Evolutionary conservation across 2,888 invertebrate genomes (phyloP).

Genomic region (Zhuqinia jingwanae): DNA sequence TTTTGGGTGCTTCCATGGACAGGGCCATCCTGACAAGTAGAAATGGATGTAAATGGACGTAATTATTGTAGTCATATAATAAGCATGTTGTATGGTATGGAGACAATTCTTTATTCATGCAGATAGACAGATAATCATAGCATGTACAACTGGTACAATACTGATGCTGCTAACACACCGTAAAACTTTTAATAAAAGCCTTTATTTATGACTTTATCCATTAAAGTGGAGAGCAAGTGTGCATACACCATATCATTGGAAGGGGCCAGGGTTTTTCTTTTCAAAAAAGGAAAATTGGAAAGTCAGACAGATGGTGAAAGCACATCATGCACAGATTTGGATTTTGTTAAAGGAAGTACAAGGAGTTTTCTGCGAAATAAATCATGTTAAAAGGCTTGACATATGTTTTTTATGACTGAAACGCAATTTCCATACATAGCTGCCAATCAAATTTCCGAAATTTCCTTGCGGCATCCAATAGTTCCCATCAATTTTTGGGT

Average conservation of each 20-base stretch:
- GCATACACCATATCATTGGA: not conserved
- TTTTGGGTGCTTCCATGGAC: too few species aligned
- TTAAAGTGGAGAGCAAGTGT: not conserved
- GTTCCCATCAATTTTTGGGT: too few species aligned
- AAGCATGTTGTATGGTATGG: not conserved
- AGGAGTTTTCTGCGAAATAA: not conserved
- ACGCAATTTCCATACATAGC: too few species aligned
- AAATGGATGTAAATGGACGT: not conserved
- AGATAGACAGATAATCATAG: too few species aligned
- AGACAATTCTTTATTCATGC: not conserved
- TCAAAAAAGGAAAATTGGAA: too few species aligned
- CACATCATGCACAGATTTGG: not conserved
- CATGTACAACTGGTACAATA: not conserved
- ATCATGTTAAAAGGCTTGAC: not conserved
- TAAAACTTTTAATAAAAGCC: constrained; percentile 1
- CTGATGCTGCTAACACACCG: not conserved
- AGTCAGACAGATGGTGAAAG: not conserved
- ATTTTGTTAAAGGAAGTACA: not conserved
- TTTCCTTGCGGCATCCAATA: not conserved
- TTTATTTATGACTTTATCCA: not conserved
- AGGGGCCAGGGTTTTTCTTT: constrained; percentile 46
- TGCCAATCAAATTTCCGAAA: not conserved
- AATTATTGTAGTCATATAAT: not conserved
- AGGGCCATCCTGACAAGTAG: too few species aligned
- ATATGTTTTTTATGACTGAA: not conserved